phyloP scores from a whole-genome alignment of 2,888 invertebrate species.

The Mesorhabditis spiculigera region DNA sequence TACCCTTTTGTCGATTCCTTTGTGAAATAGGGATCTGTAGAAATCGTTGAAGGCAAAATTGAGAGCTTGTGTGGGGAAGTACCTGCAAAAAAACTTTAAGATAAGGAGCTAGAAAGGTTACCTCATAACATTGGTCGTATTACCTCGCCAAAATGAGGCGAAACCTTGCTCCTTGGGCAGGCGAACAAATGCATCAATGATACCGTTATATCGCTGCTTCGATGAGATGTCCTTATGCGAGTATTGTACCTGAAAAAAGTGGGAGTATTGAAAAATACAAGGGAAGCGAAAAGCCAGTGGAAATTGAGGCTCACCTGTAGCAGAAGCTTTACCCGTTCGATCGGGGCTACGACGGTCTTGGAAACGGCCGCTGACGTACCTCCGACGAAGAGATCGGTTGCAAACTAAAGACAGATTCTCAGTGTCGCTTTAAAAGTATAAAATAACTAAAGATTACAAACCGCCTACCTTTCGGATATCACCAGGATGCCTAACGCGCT shows the following conservation, averaged over 20 bases:
- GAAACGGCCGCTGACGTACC: slow-evolving; percentile 39
- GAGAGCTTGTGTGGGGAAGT: slow-evolving; percentile 43
- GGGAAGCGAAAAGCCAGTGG: not conserved
- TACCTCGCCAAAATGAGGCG: slow-evolving; percentile 41
- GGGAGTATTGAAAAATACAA: not conserved
- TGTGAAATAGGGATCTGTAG: slow-evolving; percentile 32
- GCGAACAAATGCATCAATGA: slow-evolving; percentile 36
- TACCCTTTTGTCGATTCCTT: slow-evolving; percentile 29
- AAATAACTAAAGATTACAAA: not conserved
- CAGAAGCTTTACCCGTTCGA: slow-evolving; percentile 40
- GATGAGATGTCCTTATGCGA: slow-evolving; percentile 38
- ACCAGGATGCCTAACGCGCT: not conserved
- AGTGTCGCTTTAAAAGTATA: slow-evolving; percentile 2
- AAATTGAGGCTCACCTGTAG: slow-evolving; percentile 24
- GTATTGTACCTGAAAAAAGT: slow-evolving; percentile 35
- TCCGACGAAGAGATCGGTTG: slow-evolving; percentile 31
- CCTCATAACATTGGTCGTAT: slow-evolving; percentile 35
- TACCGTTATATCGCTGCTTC: slow-evolving; percentile 35
- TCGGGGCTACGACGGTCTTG: slow-evolving; percentile 42
- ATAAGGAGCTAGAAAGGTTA: slow-evolving; percentile 6
- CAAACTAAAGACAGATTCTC: slow-evolving; percentile 22
- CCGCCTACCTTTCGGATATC: not conserved
- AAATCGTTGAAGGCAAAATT: slow-evolving; percentile 46
- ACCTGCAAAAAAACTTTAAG: slow-evolving; percentile 12
- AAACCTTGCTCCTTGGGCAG: slow-evolving; percentile 42